Evolutionary conservation across 1,140 invertebrate species (phyloP).

Genomic region (Musca domestica): DNA sequence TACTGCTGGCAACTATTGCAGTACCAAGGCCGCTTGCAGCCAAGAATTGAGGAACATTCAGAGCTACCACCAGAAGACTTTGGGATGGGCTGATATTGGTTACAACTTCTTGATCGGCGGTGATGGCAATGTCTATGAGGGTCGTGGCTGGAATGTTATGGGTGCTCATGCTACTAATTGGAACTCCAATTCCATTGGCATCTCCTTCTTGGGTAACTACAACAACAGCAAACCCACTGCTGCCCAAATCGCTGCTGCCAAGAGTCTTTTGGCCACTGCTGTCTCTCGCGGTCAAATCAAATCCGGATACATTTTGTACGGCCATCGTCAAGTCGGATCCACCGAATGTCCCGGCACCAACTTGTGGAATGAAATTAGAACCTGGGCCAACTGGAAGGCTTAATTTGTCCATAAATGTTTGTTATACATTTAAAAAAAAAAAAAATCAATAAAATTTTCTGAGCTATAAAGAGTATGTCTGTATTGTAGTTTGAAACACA

Average conservation of each 20-base stretch:
- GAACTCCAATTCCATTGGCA: slow-evolving; percentile 66
- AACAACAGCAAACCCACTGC: slow-evolving; percentile 41
- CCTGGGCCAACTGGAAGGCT: slow-evolving; percentile 62
- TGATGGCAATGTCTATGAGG: slow-evolving; percentile 64
- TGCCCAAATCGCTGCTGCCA: slow-evolving; percentile 54
- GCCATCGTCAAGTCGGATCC: slow-evolving; percentile 66
- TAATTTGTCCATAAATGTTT: slow-evolving; percentile 27
- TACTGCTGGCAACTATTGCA: slow-evolving; percentile 61
- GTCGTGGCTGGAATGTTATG: slow-evolving; percentile 66
- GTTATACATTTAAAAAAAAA: background rate
- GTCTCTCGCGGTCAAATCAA: slow-evolving; percentile 60
- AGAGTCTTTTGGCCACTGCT: slow-evolving; percentile 63
- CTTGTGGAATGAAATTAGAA: slow-evolving; percentile 63
- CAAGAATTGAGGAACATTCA: slow-evolving; percentile 61
- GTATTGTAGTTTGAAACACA: too few species aligned
- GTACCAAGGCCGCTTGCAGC: slow-evolving; percentile 55
- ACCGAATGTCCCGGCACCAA: slow-evolving; percentile 73
- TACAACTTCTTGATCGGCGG: slow-evolving; percentile 62
- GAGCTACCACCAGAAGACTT: slow-evolving; percentile 59
- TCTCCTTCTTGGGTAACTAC: slow-evolving; percentile 64
- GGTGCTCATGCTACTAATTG: slow-evolving; percentile 68
- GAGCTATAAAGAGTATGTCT: too few species aligned
- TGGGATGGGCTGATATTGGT: slow-evolving; percentile 69
- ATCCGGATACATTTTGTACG: slow-evolving; percentile 64
- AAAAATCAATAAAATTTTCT: background rate